Evolutionary conservation across 2,113 vertebrate genomes (phyloP), one percentile per base, ranked within the genome.

Genomic region (Pangasianodon gigas): DNA sequence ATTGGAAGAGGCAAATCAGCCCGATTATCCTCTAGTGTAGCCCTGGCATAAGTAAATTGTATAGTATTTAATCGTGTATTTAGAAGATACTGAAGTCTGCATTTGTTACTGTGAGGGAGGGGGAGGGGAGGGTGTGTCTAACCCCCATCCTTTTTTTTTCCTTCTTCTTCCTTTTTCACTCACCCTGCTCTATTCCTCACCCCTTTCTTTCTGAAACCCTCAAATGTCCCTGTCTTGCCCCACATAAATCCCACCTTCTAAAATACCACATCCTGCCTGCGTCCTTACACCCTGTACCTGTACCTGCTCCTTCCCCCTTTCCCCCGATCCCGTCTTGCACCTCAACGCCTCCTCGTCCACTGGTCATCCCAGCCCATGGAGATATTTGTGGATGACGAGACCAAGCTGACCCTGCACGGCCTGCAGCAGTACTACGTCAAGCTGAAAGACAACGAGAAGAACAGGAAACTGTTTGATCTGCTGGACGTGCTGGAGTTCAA

Each of bases 391-490:
- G 97, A 97, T 81, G 96, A 97, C 87, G 97, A 97, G 95, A 97
- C 96, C 67, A 97, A 97, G 95, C 95, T 97, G 94, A 97, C 96
- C 60, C 96, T 97, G 93, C 97, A 97, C 21, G 96, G 97, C 48
- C 95, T 97, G 94, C 97, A 97, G 95, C 96, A 97, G 92, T 97
- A 97, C 93, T 97, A 97, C 91, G 96, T 97, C 94, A 97, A 97
- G 92, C 95, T 97, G 94, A 97, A 97, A 95, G 97, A 97, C 96
- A 97, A 96, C 91, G 96, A 97, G 95, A 97, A 97, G 95, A 97
- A 97, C 94, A 94, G 96, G 92, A 97, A 97, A 91, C 96, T 97
- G 87, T 97, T 97, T 92, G 97, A 97, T 86, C 96, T 97, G 75
- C 93, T 97, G 46, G 96, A 97, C 85, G 96, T 97, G n/a, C 94